These are phyloP conservation scores for Parus major DNA, from an alignment of 2,113 vertebrate genomes.

Conservation along the genomic window DNA sequence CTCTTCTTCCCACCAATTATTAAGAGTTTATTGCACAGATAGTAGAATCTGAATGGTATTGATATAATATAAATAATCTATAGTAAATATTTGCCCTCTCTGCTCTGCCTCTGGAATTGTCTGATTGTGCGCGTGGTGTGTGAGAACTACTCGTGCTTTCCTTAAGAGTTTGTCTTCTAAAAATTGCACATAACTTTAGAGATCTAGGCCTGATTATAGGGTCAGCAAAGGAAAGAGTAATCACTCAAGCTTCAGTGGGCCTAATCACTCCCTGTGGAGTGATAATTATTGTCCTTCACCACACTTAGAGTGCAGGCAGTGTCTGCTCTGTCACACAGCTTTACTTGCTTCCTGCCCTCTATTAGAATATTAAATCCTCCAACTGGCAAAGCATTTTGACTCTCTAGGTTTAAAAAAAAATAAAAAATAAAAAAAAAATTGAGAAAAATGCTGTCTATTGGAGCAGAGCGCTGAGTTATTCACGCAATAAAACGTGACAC, in stretches of 20 bases:
- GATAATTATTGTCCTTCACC: conserved; percentile 54
- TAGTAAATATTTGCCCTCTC: background rate
- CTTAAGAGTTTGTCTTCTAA: background rate
- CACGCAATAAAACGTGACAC: background rate
- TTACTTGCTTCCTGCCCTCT: conserved; percentile 34
- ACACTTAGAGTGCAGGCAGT: background rate
- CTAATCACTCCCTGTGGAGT: conserved; percentile 53
- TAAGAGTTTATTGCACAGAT: background rate
- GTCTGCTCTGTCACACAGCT: conserved; percentile 43
- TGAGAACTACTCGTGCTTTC: background rate
- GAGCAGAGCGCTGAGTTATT: background rate
- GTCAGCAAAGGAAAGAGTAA: conserved; percentile 46
- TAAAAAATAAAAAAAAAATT: background rate
- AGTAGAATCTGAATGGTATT: background rate
- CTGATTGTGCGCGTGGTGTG: background rate
- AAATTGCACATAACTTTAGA: conserved; percentile 12
- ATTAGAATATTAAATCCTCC: conserved; percentile 40
- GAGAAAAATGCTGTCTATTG: background rate
- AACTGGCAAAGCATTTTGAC: background rate
- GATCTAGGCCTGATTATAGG: conserved; percentile 34
- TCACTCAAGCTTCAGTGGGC: conserved; percentile 47
- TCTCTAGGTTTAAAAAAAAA: background rate
- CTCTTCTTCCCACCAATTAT: background rate
- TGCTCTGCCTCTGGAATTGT: background rate
- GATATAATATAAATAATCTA: background rate